A percentile compares a stretch with the other conserved stretches of the same genome.
Evolutionary conservation across 2,113 vertebrate genomes (phyloP).

Genomic region (Semnopithecus entellus): DNA sequence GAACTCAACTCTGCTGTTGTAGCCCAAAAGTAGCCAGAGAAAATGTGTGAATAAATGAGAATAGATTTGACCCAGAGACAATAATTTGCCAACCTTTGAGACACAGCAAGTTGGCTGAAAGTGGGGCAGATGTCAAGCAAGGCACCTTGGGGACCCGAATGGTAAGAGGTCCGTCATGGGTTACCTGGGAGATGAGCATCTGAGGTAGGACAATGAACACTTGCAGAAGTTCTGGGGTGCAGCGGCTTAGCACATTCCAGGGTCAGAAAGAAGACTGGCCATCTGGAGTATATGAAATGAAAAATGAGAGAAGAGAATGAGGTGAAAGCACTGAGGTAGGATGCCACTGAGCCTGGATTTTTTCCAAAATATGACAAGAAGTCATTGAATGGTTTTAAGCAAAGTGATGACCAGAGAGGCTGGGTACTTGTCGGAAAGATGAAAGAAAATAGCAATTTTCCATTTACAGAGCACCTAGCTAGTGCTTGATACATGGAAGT

Average conservation of each 20-base stretch:
- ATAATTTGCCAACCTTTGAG: neutral
- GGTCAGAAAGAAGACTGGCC: neutral
- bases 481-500: neutral
- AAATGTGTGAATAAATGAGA: neutral
- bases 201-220: neutral
- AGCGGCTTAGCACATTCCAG: neutral
- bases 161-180: neutral
- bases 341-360: neutral
- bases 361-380: neutral
- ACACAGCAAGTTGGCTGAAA: neutral
- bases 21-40: neutral
- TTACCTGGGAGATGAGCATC: neutral
- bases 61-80: neutral
- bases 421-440: slow-evolving; percentile 12
- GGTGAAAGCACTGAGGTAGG: neutral
- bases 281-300: neutral
- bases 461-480: neutral
- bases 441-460: neutral
- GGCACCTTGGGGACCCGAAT: neutral
- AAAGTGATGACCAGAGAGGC: neutral
- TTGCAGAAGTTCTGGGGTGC: neutral
- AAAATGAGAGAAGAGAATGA: neutral
- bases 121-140: too few species aligned
- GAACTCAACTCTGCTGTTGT: neutral
- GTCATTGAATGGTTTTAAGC: neutral